Conservation (phyloP, 2,113 vertebrate genomes). For the Campylomormyrus numenius region DNA sequence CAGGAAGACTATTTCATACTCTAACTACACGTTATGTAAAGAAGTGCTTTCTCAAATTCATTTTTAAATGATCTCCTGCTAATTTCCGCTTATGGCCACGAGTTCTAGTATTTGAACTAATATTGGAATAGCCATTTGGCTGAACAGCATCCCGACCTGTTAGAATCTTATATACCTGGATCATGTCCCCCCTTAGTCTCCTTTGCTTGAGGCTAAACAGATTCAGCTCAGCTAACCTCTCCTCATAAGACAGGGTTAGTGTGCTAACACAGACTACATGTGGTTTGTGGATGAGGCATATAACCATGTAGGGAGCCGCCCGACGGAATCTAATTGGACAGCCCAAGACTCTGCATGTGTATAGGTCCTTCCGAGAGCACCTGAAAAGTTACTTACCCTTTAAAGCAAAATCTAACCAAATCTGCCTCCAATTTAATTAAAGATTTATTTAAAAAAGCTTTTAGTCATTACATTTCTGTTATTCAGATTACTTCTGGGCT, state of each 20-base stretch:
- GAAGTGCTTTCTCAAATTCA: no score
- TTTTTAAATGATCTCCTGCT: no score
- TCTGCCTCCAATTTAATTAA: neutral
- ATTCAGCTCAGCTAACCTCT: no score
- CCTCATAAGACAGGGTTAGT: neutral
- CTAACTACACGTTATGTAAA: no score
- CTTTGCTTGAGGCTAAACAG: no score
- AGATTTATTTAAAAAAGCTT: neutral
- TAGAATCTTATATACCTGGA: no score
- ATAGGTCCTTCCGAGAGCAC: neutral
- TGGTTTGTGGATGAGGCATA: neutral
- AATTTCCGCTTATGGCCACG: no score
- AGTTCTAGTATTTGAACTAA: no score
- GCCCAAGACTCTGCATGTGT: neutral
- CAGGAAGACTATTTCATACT: no score
- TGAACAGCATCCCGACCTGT: no score
- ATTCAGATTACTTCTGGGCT: neutral
- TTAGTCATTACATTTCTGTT: neutral
- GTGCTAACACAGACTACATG: neutral
- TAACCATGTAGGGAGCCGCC: neutral
- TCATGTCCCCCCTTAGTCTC: no score
- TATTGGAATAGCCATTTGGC: no score
- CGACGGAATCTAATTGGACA: neutral
- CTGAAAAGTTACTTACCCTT: neutral
- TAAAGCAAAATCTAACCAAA: neutral